Evolutionary conservation across 2,113 vertebrate species (phyloP), one percentile per base, ranked within the genome.

Genomic region (Bostrychus sinensis): DNA sequence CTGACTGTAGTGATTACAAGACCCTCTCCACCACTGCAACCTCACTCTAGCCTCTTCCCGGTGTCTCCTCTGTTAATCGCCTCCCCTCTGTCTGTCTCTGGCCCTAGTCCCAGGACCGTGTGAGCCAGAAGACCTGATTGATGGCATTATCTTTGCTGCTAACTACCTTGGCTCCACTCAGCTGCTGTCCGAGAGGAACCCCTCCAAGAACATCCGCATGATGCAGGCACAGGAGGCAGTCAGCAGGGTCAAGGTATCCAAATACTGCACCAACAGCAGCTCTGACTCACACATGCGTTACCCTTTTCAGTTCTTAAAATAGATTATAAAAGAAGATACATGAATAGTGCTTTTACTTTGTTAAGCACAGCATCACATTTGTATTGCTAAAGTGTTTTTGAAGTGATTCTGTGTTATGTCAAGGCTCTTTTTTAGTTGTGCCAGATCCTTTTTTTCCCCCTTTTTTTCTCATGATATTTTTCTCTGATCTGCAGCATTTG

Each of bases 91-190:
- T 55, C 51, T 70, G 39, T 65, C 70, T 56, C 51, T 74, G 73
- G 69, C 54, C 73, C 82, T 14, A 99, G 97, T 99, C 81, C 97
- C 97, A 83, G 97, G 97, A 4, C 97, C 97, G 12, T 99, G 97
- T 37, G 97, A 99, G 70, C 97, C 97, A 0, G 97, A 99, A 78
- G 97, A 99, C 85, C 95, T 99, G 85, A 99, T 99, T 32, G 97
- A 99, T 84, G 97, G 97, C 16, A 99, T 99, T 90, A 99, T 98
- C 89, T 99, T 99, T 61, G 97, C 96, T 37, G 97, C 97, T 86
- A 99, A 99, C 90, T 99, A 99, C 89, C 86, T 99, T 92, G 97
- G 97, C 64, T 99, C 97, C 66, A 99, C 97, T 2, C 97, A 99
- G 92, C 92, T 99, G 81, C 93, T 99, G 7, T 99, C 97, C 0